These are phyloP conservation scores for Gonocerus acuteangulatus DNA, from an alignment of 2,888 invertebrate species.

Conservation along the genomic window DNA sequence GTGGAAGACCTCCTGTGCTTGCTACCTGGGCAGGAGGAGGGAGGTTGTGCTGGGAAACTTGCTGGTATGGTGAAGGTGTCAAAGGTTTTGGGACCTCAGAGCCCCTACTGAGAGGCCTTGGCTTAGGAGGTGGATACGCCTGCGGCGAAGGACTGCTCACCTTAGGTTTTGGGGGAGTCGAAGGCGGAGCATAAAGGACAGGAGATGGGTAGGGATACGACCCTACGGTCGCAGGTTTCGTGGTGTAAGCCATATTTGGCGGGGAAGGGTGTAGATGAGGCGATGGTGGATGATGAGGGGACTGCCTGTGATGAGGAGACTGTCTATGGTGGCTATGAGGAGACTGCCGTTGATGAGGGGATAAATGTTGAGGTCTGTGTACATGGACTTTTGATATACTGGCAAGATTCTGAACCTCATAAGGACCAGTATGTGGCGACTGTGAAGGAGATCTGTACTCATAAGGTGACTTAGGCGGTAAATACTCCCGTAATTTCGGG, in stretches of 20 bases:
- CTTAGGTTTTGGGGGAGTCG: constrained; percentile 52
- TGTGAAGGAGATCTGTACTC: constrained; percentile 46
- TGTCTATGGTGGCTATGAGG: constrained; percentile 45
- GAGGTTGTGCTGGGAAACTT: constrained; percentile 46
- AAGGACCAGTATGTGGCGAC: constrained; percentile 43
- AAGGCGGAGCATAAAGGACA: constrained; percentile 49
- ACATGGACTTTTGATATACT: constrained; percentile 38
- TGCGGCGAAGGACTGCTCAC: constrained; percentile 71
- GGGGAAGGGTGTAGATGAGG: constrained; percentile 37
- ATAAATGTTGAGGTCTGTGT: constrained; percentile 32
- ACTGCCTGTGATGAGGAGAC: constrained; percentile 42
- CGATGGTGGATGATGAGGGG: constrained; percentile 41
- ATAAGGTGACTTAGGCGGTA: constrained; percentile 42
- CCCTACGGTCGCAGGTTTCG: constrained; percentile 39
- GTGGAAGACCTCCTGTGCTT: constrained; percentile 44
- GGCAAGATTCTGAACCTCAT: constrained; percentile 36
- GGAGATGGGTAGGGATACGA: constrained; percentile 42
- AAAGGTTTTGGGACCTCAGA: constrained; percentile 51
- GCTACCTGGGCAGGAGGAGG: constrained; percentile 48
- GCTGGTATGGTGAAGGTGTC: constrained; percentile 50
- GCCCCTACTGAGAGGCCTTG: constrained; percentile 48
- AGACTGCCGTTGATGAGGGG: constrained; percentile 43
- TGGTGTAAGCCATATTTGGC: constrained; percentile 33
- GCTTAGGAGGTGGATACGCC: constrained; percentile 59
- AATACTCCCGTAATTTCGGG: constrained; percentile 52